A percentile compares a stretch with the other conserved stretches of the same genome.
Evolutionary conservation across 2,113 vertebrate genomes (phyloP).

Genomic region (Lethenteron reissneri): DNA sequence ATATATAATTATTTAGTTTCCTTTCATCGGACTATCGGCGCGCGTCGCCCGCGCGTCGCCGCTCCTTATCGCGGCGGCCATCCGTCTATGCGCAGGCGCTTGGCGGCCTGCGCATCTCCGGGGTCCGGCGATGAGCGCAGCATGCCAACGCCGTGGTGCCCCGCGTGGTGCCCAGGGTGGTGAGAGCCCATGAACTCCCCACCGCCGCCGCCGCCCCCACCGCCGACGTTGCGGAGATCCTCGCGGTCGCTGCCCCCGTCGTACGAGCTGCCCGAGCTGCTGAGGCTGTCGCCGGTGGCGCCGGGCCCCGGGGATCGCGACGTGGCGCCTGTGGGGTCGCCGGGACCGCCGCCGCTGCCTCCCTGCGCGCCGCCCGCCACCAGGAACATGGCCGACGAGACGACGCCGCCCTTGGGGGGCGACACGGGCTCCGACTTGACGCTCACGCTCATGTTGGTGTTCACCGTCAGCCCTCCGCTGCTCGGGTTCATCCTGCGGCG

Average conservation of each 20-base stretch:
- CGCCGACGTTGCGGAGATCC: conserved; percentile 40
- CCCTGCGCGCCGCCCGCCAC: conserved; percentile 17
- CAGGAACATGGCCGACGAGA: conserved; percentile 23
- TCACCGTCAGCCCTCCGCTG: conserved; percentile 41
- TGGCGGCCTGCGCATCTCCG: conserved; percentile 30
- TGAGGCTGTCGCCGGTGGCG: conserved; percentile 44
- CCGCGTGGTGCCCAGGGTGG: no score
- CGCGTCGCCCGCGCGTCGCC: conserved; percentile 36
- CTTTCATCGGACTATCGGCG: conserved; percentile 14
- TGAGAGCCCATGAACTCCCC: no score
- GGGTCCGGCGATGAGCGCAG: conserved; percentile 1
- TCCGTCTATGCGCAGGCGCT: conserved; percentile 68
- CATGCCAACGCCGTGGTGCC: not conserved
- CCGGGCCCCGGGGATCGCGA: conserved; percentile 26
- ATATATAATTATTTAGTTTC: no score
- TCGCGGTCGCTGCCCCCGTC: conserved; percentile 61
- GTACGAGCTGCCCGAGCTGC: conserved; percentile 69
- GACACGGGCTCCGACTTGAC: conserved; percentile 91
- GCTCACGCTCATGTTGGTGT: conserved; percentile 61
- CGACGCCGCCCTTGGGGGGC: conserved; percentile 57
- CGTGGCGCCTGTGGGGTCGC: conserved; percentile 32
- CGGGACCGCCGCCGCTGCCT: conserved; percentile 34
- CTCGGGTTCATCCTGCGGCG: not conserved
- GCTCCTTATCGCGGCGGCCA: conserved; percentile 41
- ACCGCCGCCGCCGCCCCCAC: conserved; percentile 27